These are phyloP conservation scores for Leptopilina myrica DNA, from an alignment of 2,888 invertebrate genomes.

Conservation along the genomic window DNA sequence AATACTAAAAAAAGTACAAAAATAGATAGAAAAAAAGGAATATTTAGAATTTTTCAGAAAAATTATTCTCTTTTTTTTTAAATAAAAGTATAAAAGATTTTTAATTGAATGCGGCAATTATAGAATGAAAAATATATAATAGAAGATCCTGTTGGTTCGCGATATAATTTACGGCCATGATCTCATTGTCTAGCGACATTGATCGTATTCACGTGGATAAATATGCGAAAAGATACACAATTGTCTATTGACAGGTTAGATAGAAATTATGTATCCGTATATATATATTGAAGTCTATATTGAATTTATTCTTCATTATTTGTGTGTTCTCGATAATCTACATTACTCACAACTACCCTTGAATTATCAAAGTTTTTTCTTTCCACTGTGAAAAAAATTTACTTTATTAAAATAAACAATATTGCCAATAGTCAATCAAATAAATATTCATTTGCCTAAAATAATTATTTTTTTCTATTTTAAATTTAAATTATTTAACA, in stretches of 20 bases:
- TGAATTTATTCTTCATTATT: slow-evolving; percentile 3
- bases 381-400: not conserved
- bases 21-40: too few relatives aligned
- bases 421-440: too few relatives aligned
- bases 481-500: too few relatives aligned
- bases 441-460: too few relatives aligned
- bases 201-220: not conserved
- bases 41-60: too few relatives aligned
- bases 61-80: too few relatives aligned
- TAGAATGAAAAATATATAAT: not conserved
- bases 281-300: not conserved
- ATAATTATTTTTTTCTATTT: too few relatives aligned
- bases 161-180: slow-evolving; percentile 12
- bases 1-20: too few relatives aligned
- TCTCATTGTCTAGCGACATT: slow-evolving; percentile 7
- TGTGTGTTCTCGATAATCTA: not conserved
- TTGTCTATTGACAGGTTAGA: not conserved
- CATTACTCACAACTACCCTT: not conserved
- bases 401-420: too few relatives aligned
- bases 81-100: not conserved
- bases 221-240: not conserved
- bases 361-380: slow-evolving; percentile 3
- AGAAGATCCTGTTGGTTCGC: not conserved
- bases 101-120: not conserved
- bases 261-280: not conserved